These are phyloP conservation scores for Chaetorhynchus papuensis DNA, from an alignment of 2,113 vertebrate species.

Conservation along the genomic window DNA sequence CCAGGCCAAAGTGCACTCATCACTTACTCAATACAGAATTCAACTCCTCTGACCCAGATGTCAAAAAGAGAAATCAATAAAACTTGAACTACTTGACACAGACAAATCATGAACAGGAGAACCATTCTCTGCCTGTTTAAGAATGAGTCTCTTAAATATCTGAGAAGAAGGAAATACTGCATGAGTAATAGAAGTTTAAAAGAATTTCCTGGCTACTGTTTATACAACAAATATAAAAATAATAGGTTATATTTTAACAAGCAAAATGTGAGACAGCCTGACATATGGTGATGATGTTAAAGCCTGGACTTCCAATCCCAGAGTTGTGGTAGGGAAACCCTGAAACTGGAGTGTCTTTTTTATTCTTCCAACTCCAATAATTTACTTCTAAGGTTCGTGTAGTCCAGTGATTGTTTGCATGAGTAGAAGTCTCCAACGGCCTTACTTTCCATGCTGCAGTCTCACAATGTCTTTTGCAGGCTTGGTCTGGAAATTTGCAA, in stretches of 20 bases:
- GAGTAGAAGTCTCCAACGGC: conserved; percentile 36
- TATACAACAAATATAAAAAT: conserved; percentile 53
- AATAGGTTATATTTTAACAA: conserved; percentile 16
- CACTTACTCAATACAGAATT: not conserved
- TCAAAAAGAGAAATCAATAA: conserved; percentile 9
- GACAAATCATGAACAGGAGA: conserved; percentile 29
- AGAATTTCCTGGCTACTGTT: conserved; percentile 63
- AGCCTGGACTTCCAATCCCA: not conserved
- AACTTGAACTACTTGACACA: not conserved
- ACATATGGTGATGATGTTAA: conserved; percentile 56
- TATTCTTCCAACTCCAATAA: conserved; percentile 45
- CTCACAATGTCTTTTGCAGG: conserved; percentile 49
- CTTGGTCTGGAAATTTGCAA: conserved; percentile 21
- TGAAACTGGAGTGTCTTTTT: conserved; percentile 25
- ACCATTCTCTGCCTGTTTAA: conserved; percentile 17
- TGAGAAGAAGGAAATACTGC: conserved; percentile 26
- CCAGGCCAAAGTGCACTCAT: not conserved
- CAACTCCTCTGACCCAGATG: not conserved
- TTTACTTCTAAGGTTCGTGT: conserved; percentile 23
- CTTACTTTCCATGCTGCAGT: conserved; percentile 15
- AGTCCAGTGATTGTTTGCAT: conserved; percentile 28
- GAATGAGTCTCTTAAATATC: not conserved
- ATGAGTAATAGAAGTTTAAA: conserved; percentile 47
- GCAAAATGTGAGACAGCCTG: conserved; percentile 21
- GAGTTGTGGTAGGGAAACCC: conserved; percentile 34